phyloP scores from a whole-genome alignment of 2,113 vertebrate species.

The Malurus alboscapulatus region DNA sequence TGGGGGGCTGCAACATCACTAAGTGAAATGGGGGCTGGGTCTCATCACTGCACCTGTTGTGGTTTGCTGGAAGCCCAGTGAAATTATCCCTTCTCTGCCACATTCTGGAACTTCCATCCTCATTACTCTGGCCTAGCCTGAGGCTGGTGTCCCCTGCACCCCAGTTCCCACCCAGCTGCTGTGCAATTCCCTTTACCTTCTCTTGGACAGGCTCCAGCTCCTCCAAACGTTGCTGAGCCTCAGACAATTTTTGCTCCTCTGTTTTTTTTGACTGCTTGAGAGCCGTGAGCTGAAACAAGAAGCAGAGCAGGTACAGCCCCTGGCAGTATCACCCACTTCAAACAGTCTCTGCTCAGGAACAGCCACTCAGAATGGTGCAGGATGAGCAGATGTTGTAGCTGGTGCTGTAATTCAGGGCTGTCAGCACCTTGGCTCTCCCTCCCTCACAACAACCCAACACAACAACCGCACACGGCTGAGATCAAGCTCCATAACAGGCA shows the following conservation, averaged over 20 bases:
- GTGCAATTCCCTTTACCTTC: slow-evolving; percentile 67
- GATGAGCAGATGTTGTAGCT: neutral
- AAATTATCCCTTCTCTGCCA: neutral
- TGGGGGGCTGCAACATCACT: neutral
- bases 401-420: neutral
- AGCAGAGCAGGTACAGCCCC: neutral
- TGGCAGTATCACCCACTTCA: neutral
- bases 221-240: slow-evolving; percentile 66
- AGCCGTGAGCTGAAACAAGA: slow-evolving; percentile 58
- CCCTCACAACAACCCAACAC: neutral
- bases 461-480: neutral
- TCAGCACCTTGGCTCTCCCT: neutral
- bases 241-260: slow-evolving; percentile 70
- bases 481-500: accelerated
- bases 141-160: neutral
- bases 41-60: neutral
- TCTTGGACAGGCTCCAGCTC: slow-evolving; percentile 74
- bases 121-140: neutral
- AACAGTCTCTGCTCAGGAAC: neutral
- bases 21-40: neutral
- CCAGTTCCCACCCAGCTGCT: neutral
- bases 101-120: neutral
- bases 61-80: neutral
- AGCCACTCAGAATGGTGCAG: neutral
- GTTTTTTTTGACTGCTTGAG: slow-evolving; percentile 69